Evolutionary conservation across 2,888 invertebrate genomes (phyloP), one percentile per base, ranked within the genome.

Genomic region (Balanococcus diminutus): DNA sequence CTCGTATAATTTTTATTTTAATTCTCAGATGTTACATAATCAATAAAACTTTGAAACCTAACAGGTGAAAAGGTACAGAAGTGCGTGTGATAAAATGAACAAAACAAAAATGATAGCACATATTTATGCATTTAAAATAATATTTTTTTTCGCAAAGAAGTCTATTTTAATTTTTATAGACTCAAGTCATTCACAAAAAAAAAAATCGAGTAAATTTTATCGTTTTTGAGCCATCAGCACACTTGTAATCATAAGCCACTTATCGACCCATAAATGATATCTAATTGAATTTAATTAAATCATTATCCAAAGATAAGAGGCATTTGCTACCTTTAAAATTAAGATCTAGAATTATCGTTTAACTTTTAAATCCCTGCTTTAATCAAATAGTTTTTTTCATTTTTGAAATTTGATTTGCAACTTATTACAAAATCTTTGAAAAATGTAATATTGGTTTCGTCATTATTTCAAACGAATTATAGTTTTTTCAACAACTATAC

Each of bases 171-270:
- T n/a, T n/a, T 42, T 42, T 2, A 46, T 46, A 46, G n/a, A n/a
- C 46, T 46, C 56, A 9, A 2, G 9, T 56, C 6, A 22, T 19
- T 56, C 2, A 8, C 22, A 56, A 22, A 9, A 8, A 19, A 11
- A 56, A 1, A 56, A 56, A 56, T 56, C n/a, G 46, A 5, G n/a
- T 89, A 75, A 75, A n/a, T 75, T 56, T 56, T 22, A 56, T n/a
- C n/a, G 0, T 46, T n/a, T 1, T 14, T n/a, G 46, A 56, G 8
- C 1, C 6, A 22, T 56, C 22, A 11, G 11, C 56, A 56, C 19
- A 22, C 56, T 22, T 22, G 56, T 8, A 56, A 56, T 56, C 11
- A 56, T 0, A 56, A 56, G 22, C 22, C 22, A 14, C 56, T 56
- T 56, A 56, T 56, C 56, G 56, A 56, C 22, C 14, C 22, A 8